Evolutionary conservation across 2,797 vertebrate species (phyloP), one percentile per base, ranked within the genome.

Genomic region (Rhadinocentrus ornatus): DNA sequence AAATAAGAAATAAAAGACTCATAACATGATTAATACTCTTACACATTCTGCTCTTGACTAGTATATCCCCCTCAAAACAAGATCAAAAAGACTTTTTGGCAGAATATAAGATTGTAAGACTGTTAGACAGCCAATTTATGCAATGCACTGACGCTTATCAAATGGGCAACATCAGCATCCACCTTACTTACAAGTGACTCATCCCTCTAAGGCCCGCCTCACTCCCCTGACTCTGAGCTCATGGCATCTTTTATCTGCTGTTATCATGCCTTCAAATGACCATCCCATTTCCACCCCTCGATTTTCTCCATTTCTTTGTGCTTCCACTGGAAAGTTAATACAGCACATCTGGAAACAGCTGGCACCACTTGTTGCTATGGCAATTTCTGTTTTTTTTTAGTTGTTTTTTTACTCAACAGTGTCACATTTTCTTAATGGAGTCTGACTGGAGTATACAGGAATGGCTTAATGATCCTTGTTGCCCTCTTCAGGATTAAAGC

Each of bases 331-430:
- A 53, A 22, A 37, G 32, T 39, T 13, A 15, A 3, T 10, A 32
- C 35, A 32, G 24, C 41, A 12, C n/a, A 26, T 41, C 39, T 65
- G 44, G 20, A n/a, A 53, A 66, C 27, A 27, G 6, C 16, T 29
- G 39, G 6, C 44, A 63, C 27, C 18, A 31, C 34, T 56, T 62
- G 71, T 56, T 67, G 6, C 58, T 44, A 50, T 56, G 52, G 39
- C 62, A 20, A 62, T 63, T 63, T 41, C 15, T 16, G 5, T 6
- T 41, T 41, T 18, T 16, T 41, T 37, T 37, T 31, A 3, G 3
- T 6, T 31, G 3, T 34, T 35, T 35, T 37, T 37, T 11, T 13
- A 20, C 48, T 20, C 7, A 20, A 20, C 20, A 34, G 3, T 60
- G 48, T 62, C 31, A 32, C n/a, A 37, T 55, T 18, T 44, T 60